These are phyloP conservation scores for rat (Rattus norvegicus) DNA, from an alignment of 2,113 vertebrate species.

Conservation along the genomic window GRCr8 NC_086020.1:230485501-230486000, in stretches of 20 bases:
- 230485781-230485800: slow-evolving; percentile 21
- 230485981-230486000: too few species aligned
- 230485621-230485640: neutral
- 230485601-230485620: neutral
- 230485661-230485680: neutral
- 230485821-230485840: slow-evolving; percentile 46
- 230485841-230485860: neutral
- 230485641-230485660: neutral
- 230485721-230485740: neutral
- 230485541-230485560: neutral
- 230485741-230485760: neutral
- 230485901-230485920: neutral
- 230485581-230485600: neutral
- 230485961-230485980: too few species aligned
- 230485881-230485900: slow-evolving; percentile 2
- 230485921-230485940: too few species aligned
- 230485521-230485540: neutral
- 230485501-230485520: neutral
- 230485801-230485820: neutral
- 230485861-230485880: slow-evolving; percentile 21
- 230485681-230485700: neutral
- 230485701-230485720: neutral
- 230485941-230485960: too few species aligned
- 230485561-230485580: neutral
- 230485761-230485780: slow-evolving; percentile 35